Base-by-base conservation (phyloP, 2,113 vertebrate species). In the Myotis yumanensis region DNA sequence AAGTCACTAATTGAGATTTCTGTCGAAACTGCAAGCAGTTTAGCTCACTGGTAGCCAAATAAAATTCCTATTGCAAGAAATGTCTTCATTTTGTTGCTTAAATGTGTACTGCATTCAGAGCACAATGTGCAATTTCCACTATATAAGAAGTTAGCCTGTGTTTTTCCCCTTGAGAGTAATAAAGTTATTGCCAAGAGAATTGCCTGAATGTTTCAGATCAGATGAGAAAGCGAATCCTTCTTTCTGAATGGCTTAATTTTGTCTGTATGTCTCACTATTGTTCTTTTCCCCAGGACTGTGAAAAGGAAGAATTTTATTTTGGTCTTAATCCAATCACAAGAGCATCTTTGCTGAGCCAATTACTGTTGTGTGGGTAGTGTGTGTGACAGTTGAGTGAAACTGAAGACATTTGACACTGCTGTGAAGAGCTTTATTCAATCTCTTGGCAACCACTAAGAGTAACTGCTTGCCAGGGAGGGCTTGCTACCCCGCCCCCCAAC, bases 351-450 rank as follows among this genome's bases (percentile, higher is more conserved):
- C 66, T 64, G 54, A 92, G n/a, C 75, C 73, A 91, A 54, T 90
- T 91, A 94, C 73, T 81, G 8, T 69, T 46, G 37, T 86, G 54
- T 35, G 62, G 43, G 68, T 79, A 59, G 6, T 40, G 30, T 77
- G 25, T 43, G 28, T 92, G 89, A 75, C 37, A 89, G 77, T 0
- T 73, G 48, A 90, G 32, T 64, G 75, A 94, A 86, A 75, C 18
- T 2, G 4, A 92, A 85, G 88, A 57, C 43, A 92, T 77, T 30
- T 88, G 32, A 95, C 57, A 51, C 52, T 75, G 30, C 22, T 46
- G 20, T 72, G 11, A 83, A 93, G 91, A 87, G 95, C 25, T 92
- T 92, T 87, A 87, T 25, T 76, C 52, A 92, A n/a, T 90, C 15
- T 77, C 52, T 94, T 93, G 16, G 37, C 68, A 97, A 40, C n/a